Base-by-base conservation (phyloP, 2,888 invertebrate genomes). In the Rhyacophila evoluta region DNA sequence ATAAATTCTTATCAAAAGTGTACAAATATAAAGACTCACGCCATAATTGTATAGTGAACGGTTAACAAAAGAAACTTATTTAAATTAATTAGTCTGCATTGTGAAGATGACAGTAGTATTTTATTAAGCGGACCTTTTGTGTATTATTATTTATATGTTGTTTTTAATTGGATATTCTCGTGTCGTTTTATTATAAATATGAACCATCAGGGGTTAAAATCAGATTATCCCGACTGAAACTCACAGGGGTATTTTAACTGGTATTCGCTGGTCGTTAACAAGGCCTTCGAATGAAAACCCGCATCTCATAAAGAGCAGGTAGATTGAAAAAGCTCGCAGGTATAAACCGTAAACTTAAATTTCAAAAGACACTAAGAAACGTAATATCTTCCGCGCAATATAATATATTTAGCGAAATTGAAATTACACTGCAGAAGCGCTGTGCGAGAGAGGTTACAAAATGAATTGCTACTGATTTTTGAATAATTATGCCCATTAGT, bases 291-390 rank as follows among this genome's bases (percentile, higher is more conserved):
- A 55, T 55, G 55, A 55, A 55, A 55, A 55, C 55, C 55, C 55
- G 55, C 55, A 55, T 55, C 55, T 55, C 55, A 55, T 55, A 55
- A 55, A 55, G 55, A 55, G 12, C 29, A 69, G 37, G 25, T 27
- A 69, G 69, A 69, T 28, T 69, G 75, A 37, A 69, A 69, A 75
- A 70, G 37, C 70, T 69, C 19, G 39, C 55, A 29, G 71, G 76
- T 71, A 76, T 41, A 29, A 67, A 67, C 33, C 39, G 67, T 67
- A 37, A 67, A 67, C 69, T 70, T 70, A 33, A 71, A 72, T 78
- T 78, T 79, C 75, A 72, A 79, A 79, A 75, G 79, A 79, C 79
- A 67, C 71, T 71, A 72, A 68, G 76, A 79, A 79, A 79, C 25
- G 73, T 69, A 79, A 79, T 79, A 79, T 79, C 75, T 76, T 76